phyloP scores from a whole-genome alignment of 2,888 invertebrate genomes.

The Aphodius sticticus region DNA sequence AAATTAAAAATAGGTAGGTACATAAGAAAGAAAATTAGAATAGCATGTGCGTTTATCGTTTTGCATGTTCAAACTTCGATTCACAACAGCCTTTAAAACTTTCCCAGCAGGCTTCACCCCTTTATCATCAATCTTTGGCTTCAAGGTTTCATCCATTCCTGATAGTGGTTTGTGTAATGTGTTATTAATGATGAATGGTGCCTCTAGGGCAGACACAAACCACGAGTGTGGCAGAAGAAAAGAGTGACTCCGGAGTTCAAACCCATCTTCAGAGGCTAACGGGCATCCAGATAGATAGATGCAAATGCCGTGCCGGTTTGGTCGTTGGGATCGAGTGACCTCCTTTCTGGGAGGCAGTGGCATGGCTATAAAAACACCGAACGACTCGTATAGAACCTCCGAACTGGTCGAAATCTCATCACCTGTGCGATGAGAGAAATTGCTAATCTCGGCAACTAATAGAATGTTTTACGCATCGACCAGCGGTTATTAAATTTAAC shows the following conservation, averaged over 20 bases:
- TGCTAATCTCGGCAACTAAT: not conserved
- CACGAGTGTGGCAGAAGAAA: not conserved
- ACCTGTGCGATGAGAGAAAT: not conserved
- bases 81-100: too few species aligned
- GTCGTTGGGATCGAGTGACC: not conserved
- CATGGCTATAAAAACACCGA: not conserved
- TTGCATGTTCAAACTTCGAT: too few species aligned
- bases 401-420: not conserved
- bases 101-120: too few species aligned
- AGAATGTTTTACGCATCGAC: not conserved
- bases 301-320: not conserved
- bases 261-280: not conserved
- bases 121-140: too few species aligned
- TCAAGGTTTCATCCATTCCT: too few species aligned
- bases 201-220: not conserved
- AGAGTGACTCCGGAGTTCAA: not conserved
- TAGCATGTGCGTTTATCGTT: too few species aligned
- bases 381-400: not conserved
- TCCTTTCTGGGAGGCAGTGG: not conserved
- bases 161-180: too few species aligned
- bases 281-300: not conserved
- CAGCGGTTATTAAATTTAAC: not conserved
- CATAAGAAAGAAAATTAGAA: too few species aligned
- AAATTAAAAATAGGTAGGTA: too few species aligned
- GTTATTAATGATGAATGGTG: too few species aligned